A percentile compares a stretch with the other conserved stretches of the same genome.
These are phyloP conservation scores for Ceriagrion tenellum DNA, from an alignment of 2,888 invertebrate genomes.

Conservation along the genomic window DNA sequence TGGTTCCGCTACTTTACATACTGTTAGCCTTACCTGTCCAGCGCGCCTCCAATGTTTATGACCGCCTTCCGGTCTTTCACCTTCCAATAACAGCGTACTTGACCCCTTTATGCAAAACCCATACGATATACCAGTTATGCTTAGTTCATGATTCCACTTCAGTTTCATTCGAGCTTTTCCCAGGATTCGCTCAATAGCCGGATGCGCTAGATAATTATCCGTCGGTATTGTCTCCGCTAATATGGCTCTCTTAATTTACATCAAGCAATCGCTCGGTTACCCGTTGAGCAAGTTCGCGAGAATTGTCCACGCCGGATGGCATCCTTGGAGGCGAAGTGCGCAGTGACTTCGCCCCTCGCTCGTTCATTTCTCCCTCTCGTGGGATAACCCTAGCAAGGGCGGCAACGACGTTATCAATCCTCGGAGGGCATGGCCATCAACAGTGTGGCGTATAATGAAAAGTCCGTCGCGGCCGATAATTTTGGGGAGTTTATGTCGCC, in stretches of 20 bases:
- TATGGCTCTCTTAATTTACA: constrained; percentile 19
- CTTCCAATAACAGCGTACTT: constrained; percentile 32
- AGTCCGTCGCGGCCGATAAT: background rate
- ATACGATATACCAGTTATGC: background rate
- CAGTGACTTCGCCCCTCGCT: background rate
- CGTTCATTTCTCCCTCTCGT: background rate
- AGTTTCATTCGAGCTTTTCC: background rate
- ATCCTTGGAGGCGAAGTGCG: constrained; percentile 28
- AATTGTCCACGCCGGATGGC: background rate
- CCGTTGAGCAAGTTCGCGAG: background rate
- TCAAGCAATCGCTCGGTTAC: background rate
- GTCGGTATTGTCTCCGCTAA: constrained; percentile 47
- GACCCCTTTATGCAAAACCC: constrained; percentile 40
- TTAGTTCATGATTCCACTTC: background rate
- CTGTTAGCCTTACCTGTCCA: background rate
- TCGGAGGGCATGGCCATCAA: background rate
- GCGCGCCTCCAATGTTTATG: background rate
- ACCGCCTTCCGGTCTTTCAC: background rate
- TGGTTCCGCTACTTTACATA: background rate
- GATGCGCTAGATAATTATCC: constrained; percentile 30
- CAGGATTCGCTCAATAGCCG: constrained; percentile 43
- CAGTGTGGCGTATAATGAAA: background rate
- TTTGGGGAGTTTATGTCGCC: background rate
- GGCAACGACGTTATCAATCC: too few relatives aligned
- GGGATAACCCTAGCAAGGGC: too few relatives aligned